Conservation (phyloP, 1,140 invertebrate genomes). For the Halesus radiatus region DNA sequence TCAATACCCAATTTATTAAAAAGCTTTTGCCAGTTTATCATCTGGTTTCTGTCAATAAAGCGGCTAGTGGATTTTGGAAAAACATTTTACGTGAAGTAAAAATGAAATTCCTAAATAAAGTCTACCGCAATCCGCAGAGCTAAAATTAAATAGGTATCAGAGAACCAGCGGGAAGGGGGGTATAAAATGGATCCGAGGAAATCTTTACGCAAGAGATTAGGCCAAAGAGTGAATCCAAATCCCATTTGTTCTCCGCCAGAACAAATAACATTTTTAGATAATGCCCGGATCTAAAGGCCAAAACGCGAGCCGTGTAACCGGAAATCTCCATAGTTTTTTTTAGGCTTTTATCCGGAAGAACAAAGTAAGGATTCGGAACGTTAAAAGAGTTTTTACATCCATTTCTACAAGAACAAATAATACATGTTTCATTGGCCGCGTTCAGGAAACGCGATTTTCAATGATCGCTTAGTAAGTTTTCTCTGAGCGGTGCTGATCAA, state of each 20-base stretch:
- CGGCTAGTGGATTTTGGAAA: background rate
- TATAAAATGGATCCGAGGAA: background rate
- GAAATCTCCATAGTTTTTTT: slow-evolving; percentile 8
- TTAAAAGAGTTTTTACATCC: too few species aligned
- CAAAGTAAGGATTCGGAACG: too few species aligned
- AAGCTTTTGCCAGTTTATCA: too few species aligned
- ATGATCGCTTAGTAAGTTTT: too few species aligned
- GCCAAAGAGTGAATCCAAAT: slow-evolving; percentile 4
- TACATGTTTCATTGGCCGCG: too few species aligned
- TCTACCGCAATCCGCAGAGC: background rate
- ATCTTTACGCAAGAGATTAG: slow-evolving; percentile 17
- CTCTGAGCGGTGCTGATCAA: too few species aligned
- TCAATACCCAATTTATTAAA: too few species aligned
- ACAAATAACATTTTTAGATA: slow-evolving; percentile 19
- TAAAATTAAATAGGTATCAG: slow-evolving; percentile 14
- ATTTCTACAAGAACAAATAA: too few species aligned
- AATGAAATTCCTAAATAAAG: slow-evolving; percentile 1
- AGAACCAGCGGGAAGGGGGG: background rate
- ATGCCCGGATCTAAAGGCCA: background rate
- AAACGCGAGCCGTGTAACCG: too few species aligned
- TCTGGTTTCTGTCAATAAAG: too few species aligned
- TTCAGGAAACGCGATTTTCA: too few species aligned
- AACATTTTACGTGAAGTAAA: background rate
- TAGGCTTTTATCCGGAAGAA: too few species aligned
- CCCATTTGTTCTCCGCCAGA: background rate